A percentile compares a stretch with the other conserved stretches of the same genome.
These are phyloP conservation scores for Clostera curtula DNA, from an alignment of 2,888 invertebrate species.

Conservation along the genomic window DNA sequence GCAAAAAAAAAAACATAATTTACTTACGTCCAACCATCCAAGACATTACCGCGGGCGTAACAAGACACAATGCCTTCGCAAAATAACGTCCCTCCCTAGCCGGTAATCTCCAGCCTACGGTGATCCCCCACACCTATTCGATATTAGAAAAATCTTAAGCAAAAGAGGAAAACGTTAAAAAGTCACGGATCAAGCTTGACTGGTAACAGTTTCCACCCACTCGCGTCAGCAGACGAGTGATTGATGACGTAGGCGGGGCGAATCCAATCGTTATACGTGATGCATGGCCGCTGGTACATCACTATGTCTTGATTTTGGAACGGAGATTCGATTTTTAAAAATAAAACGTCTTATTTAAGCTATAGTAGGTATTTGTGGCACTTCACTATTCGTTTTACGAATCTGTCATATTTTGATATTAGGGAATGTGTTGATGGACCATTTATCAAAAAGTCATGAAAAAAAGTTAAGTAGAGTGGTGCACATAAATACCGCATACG, in stretches of 20 bases:
- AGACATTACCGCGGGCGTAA: constrained; percentile 65
- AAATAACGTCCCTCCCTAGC: constrained; percentile 53
- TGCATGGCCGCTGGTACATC: constrained; percentile 68
- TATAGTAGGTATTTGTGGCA: constrained; percentile 1
- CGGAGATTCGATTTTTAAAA: constrained; percentile 40
- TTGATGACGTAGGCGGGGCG: constrained; percentile 73
- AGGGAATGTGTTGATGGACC: too few relatives aligned
- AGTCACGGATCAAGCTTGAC: constrained; percentile 36
- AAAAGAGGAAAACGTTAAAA: constrained; percentile 12
- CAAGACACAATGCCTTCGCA: constrained; percentile 69
- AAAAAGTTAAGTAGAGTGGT: too few relatives aligned
- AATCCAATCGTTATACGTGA: constrained; percentile 73
- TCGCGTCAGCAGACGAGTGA: constrained; percentile 61
- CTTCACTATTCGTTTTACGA: too few relatives aligned
- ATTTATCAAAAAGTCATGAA: too few relatives aligned
- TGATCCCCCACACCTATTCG: constrained; percentile 26
- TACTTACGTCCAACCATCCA: constrained; percentile 65
- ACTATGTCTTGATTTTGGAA: constrained; percentile 44
- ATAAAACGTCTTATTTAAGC: constrained; percentile 23
- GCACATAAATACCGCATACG: too few relatives aligned
- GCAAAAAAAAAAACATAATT: constrained; percentile 60
- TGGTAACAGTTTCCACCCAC: constrained; percentile 42
- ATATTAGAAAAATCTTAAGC: constrained; percentile 1
- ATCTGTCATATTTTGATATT: too few relatives aligned
- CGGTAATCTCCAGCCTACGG: constrained; percentile 26